These are phyloP conservation scores for Hemithea aestivaria DNA, from an alignment of 2,888 invertebrate species.

Conservation along the genomic window DNA sequence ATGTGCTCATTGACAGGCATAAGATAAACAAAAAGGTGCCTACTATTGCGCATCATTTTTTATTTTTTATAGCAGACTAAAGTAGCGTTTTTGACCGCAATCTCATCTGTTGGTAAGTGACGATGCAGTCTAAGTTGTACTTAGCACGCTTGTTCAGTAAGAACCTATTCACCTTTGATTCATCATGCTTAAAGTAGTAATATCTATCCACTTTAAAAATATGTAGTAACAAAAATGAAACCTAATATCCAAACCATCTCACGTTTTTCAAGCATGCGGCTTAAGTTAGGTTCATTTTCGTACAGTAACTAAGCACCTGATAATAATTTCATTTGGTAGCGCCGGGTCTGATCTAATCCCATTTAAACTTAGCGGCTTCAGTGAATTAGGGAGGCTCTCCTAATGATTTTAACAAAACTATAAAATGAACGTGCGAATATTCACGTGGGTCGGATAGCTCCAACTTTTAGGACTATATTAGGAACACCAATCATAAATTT, in stretches of 20 bases:
- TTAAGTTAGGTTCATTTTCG: constrained; percentile 15
- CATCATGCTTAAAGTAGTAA: too few relatives aligned
- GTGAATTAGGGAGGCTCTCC: constrained; percentile 19
- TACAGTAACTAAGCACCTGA: constrained; percentile 12
- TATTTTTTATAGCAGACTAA: too few relatives aligned
- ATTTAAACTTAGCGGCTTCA: constrained; percentile 22
- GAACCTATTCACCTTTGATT: too few relatives aligned
- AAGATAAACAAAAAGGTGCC: too few relatives aligned
- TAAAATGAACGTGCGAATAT: constrained; percentile 11
- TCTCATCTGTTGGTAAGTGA: too few relatives aligned
- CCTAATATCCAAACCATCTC: background rate
- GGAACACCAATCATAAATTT: background rate
- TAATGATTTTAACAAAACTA: constrained; percentile 24
- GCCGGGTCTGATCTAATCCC: constrained; percentile 23
- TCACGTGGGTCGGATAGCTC: background rate
- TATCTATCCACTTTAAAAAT: too few relatives aligned
- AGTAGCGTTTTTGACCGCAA: too few relatives aligned
- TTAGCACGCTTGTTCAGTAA: too few relatives aligned
- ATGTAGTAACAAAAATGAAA: too few relatives aligned
- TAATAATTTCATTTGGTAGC: constrained; percentile 25
- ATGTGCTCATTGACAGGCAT: too few relatives aligned
- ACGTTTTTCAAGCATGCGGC: constrained; percentile 4
- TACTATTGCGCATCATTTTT: too few relatives aligned
- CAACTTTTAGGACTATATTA: background rate
- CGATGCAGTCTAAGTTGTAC: too few relatives aligned